Evolutionary conservation across 2,113 vertebrate species (phyloP).

Genomic region (Sander lucioperca): DNA sequence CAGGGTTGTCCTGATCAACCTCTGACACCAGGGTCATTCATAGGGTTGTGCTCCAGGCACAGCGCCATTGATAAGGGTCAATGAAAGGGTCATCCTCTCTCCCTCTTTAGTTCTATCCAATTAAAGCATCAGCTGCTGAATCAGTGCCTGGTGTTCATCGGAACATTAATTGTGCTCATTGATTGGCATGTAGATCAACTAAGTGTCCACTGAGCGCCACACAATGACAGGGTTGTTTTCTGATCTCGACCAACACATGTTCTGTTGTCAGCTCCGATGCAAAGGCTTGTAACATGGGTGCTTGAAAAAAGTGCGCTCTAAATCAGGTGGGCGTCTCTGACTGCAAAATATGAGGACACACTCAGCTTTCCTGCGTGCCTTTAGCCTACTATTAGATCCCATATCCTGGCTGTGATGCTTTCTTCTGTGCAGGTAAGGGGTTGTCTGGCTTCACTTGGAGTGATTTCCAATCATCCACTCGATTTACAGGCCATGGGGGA

Average conservation of each 20-base stretch:
- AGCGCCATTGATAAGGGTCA: conserved; percentile 75
- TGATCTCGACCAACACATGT: conserved; percentile 26
- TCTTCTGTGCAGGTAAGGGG: conserved; percentile 33
- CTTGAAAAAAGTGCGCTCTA: conserved; percentile 2
- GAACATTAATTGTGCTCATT: conserved; percentile 72
- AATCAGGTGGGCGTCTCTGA: conserved; percentile 29
- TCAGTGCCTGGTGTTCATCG: conserved; percentile 65
- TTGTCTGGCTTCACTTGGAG: conserved; percentile 53
- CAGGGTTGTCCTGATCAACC: conserved; percentile 81
- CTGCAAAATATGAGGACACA: conserved; percentile 25
- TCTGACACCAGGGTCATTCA: conserved; percentile 81
- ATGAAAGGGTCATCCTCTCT: conserved; percentile 69
- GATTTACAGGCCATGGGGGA: conserved; percentile 38
- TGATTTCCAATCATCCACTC: conserved; percentile 59
- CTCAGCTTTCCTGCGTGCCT: conserved; percentile 11
- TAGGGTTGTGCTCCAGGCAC: conserved; percentile 73
- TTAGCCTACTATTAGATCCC: conserved; percentile 19
- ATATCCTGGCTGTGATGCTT: conserved; percentile 27
- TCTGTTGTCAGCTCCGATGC: conserved; percentile 45
- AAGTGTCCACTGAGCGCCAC: conserved; percentile 47
- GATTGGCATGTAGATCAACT: conserved; percentile 67
- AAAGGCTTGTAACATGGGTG: conserved; percentile 28
- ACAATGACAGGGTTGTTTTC: conserved; percentile 59
- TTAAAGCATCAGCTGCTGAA: conserved; percentile 71
- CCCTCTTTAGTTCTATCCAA: conserved; percentile 73